Evolutionary conservation across 2,888 invertebrate species (phyloP), one percentile per base, ranked within the genome.

Genomic region (Gibbula magus): DNA sequence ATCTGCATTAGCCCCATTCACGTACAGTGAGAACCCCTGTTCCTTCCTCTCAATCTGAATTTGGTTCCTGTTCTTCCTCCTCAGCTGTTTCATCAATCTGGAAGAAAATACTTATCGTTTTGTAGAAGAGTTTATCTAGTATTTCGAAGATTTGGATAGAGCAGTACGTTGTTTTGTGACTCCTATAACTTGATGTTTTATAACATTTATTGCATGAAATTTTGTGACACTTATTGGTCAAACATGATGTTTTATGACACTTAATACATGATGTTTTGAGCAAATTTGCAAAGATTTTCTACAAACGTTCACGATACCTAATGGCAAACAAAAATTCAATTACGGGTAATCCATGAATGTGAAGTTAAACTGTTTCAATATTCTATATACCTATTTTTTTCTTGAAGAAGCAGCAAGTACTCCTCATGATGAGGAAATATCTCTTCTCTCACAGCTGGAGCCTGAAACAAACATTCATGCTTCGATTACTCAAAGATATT

Each of bases 11-110:
- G 91, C 91, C 61, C 92, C 92, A 85, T 92, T 93, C 5, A 93
- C 87, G 84, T 93, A 93, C 35, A 93, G 84, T 52, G 91, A 88
- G 81, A 93, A 93, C 0, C 93, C 93, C 78, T 92, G 91, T 82
- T 93, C 93, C 79, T 90, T 91, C 67, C 89, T 84, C 81, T 92
- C 92, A 54, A 91, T 75, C 25, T 91, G 89, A 45, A 91, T 89
- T 82, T 92, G 88, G 70, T 84, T 83, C 52, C 85, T 86, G 80
- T 88, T 87, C 78, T 92, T 92, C 81, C 86, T 84, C 32, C 90
- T 84, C 39, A 92, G 81, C 75, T 88, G 86, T 80, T 90, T 91
- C 39, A 91, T 75, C 54, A 91, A 79, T 79, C 92, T 92, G 82
- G 22, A 75, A 29, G 53, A 67, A 74, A 25, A n/a, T n/a, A 13